A percentile compares a stretch with the other conserved stretches of the same genome.
phyloP scores from a whole-genome alignment of 2,888 invertebrate genomes.

The Ctenicera cuprea region DNA sequence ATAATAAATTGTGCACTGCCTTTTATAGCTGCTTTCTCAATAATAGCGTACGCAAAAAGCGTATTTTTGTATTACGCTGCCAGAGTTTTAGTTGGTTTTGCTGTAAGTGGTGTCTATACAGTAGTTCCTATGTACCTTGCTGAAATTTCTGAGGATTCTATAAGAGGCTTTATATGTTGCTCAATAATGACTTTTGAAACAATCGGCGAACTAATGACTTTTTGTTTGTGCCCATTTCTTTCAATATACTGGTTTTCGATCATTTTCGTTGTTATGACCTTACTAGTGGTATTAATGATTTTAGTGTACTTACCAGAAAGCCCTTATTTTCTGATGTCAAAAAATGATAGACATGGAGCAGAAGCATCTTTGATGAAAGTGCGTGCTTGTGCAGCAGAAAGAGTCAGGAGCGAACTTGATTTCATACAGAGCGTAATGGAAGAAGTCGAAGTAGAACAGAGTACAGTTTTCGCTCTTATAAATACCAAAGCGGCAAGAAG shows the following conservation, averaged over 20 bases:
- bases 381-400: slow-evolving; percentile 77
- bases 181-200: slow-evolving; percentile 85
- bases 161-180: slow-evolving; percentile 88
- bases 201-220: slow-evolving; percentile 82
- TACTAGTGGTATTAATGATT: slow-evolving; percentile 77
- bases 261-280: slow-evolving; percentile 78
- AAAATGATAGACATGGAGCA: slow-evolving; percentile 75
- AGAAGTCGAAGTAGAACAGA: slow-evolving; percentile 65
- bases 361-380: slow-evolving; percentile 78
- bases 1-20: slow-evolving; percentile 79
- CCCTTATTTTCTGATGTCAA: slow-evolving; percentile 81
- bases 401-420: slow-evolving; percentile 80
- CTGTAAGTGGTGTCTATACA: slow-evolving; percentile 83
- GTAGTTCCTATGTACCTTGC: slow-evolving; percentile 90
- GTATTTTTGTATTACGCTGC: slow-evolving; percentile 65
- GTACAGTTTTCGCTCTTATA: slow-evolving; percentile 69
- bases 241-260: slow-evolving; percentile 80
- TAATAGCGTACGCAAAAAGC: slow-evolving; percentile 56
- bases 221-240: slow-evolving; percentile 83
- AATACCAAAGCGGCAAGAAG: slow-evolving; percentile 82
- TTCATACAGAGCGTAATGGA: slow-evolving; percentile 75
- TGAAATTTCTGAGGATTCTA: slow-evolving; percentile 87
- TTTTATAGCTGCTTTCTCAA: slow-evolving; percentile 74
- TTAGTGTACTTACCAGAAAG: slow-evolving; percentile 87
- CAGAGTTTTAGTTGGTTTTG: slow-evolving; percentile 76